A percentile compares a stretch with the other conserved stretches of the same genome.
These are phyloP conservation scores for Xylocampa areola DNA, from an alignment of 2,888 invertebrate genomes.

Conservation along the genomic window DNA sequence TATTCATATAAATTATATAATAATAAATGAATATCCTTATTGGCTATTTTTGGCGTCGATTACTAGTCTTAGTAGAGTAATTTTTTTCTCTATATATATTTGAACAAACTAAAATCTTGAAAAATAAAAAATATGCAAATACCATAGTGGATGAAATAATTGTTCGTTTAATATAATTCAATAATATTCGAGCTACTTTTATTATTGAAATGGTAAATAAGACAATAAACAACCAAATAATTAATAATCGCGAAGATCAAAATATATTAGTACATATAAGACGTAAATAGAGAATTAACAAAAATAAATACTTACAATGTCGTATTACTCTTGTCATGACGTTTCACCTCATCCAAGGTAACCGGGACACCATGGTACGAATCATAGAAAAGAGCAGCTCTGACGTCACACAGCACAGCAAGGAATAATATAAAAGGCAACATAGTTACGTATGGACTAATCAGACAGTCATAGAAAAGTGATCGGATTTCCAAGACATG, in stretches of 20 bases:
- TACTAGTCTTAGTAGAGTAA: no score
- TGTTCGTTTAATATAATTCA: no score
- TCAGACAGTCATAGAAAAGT: constrained; percentile 6
- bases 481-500: not conserved
- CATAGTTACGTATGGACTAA: constrained; percentile 40
- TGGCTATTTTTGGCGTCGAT: no score
- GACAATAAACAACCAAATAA: no score
- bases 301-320: constrained; percentile 70
- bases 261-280: not conserved
- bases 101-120: no score
- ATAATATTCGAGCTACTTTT: no score
- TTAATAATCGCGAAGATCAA: not conserved
- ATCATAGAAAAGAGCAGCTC: constrained; percentile 63
- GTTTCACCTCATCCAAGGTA: constrained; percentile 60
- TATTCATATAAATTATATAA: no score
- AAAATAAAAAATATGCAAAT: no score
- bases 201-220: no score
- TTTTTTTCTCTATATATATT: no score
- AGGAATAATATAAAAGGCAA: constrained; percentile 39
- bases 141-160: no score
- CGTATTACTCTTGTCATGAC: constrained; percentile 67
- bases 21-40: no score
- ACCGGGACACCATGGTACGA: constrained; percentile 67
- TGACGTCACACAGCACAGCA: constrained; percentile 44
- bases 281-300: not conserved